These are phyloP conservation scores for Folsomia candida DNA, from an alignment of 2,888 invertebrate genomes.

Conservation along the genomic window DNA sequence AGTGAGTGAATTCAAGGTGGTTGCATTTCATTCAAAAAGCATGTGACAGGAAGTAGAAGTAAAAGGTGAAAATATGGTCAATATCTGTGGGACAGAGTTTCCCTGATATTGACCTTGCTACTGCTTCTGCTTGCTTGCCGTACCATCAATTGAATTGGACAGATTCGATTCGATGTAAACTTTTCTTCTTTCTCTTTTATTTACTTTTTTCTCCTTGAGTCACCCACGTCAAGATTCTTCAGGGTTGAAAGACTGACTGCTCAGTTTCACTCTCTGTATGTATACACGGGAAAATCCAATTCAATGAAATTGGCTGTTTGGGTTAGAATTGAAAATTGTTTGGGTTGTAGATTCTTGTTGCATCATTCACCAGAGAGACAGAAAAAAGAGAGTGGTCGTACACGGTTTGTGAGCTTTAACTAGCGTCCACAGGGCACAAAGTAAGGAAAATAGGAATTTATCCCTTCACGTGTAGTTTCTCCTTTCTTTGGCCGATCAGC, in stretches of 20 bases:
- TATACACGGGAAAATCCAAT: not conserved
- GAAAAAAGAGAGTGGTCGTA: too few species aligned
- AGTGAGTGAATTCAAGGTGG: not conserved
- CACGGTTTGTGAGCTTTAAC: not conserved
- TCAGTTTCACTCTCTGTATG: not conserved
- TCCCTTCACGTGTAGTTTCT: too few species aligned
- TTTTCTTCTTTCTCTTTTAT: not conserved
- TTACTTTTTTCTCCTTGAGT: not conserved
- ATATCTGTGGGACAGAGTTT: too few species aligned
- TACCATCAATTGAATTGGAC: not conserved
- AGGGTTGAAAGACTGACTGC: not conserved
- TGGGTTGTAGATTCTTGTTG: too few species aligned
- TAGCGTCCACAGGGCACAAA: too few species aligned
- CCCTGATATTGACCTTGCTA: not conserved
- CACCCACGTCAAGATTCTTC: not conserved
- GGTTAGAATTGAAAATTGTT: not conserved
- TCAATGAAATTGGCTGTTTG: not conserved
- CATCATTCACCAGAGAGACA: too few species aligned
- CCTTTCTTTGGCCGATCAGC: too few species aligned
- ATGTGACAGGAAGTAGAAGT: not conserved
- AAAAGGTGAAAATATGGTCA: not conserved
- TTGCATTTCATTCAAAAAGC: not conserved
- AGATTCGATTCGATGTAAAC: not conserved
- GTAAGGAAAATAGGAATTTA: too few species aligned
- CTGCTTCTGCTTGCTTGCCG: too few species aligned